phyloP scores from a whole-genome alignment of 2,888 invertebrate genomes.

The Himalopsyche anomala region DNA sequence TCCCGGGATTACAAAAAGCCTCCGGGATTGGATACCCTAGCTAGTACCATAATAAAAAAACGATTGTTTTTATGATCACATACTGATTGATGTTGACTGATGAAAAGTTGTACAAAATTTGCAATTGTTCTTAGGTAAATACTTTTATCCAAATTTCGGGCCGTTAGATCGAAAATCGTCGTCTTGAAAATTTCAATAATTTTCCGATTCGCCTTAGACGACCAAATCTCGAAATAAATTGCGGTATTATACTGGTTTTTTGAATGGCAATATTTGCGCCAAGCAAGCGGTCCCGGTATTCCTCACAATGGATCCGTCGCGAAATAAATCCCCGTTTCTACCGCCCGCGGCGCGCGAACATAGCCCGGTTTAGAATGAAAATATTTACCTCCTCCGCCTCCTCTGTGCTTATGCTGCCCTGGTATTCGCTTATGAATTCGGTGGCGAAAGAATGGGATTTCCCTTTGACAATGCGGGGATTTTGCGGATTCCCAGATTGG shows the following conservation, averaged over 20 bases:
- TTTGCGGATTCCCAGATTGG: slow-evolving; percentile 32
- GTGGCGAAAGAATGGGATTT: slow-evolving; percentile 22
- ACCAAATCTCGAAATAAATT: slow-evolving; percentile 35
- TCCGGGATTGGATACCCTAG: too few species aligned
- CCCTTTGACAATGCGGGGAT: slow-evolving; percentile 8
- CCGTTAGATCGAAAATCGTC: too few species aligned
- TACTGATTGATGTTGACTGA: too few species aligned
- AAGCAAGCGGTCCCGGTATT: slow-evolving; percentile 49
- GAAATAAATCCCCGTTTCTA: slow-evolving; percentile 51
- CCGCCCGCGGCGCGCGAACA: slow-evolving; percentile 52
- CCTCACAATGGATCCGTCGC: slow-evolving; percentile 58
- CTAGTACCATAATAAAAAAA: too few species aligned
- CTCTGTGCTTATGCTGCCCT: not conserved
- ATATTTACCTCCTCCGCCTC: slow-evolving; percentile 48
- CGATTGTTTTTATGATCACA: too few species aligned
- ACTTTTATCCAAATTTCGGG: too few species aligned
- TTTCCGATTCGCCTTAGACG: not conserved
- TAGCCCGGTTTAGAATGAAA: slow-evolving; percentile 49
- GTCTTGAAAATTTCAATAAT: slow-evolving; percentile 44
- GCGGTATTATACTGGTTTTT: slow-evolving; percentile 46
- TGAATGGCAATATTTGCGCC: slow-evolving; percentile 54
- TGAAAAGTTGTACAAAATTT: too few species aligned
- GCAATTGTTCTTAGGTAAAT: too few species aligned
- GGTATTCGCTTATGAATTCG: slow-evolving; percentile 42
- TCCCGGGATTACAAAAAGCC: too few species aligned